Evolutionary conservation across 2,888 invertebrate genomes (phyloP), one percentile per base, ranked within the genome.

Genomic region (Mesochorus sp.): DNA sequence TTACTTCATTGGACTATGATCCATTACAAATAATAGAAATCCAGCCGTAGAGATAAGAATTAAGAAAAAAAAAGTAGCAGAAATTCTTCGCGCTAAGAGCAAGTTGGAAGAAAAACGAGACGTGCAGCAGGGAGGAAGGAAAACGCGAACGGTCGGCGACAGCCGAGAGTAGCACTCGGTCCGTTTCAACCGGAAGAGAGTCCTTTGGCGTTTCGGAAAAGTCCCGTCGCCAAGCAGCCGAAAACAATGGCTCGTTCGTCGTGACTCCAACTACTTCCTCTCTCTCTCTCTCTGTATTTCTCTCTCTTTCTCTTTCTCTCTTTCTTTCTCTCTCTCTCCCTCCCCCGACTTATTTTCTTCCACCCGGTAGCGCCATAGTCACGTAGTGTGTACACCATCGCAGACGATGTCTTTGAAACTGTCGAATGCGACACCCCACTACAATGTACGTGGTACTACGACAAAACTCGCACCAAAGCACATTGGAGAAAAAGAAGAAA

Each of bases 171-270:
- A 53, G 59, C 44, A 64, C 55, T 59, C 73, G 68, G 68, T 47
- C 57, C 64, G 49, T 73, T 70, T n/a, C n/a, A 51, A 66, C 67
- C 70, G 70, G 70, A 76, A 79, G 59, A 68, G 68, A 73, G 73
- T 80, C 71, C 74, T 75, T 61, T 62, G 66, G 62, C 68, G 68
- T 74, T 72, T 70, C 80, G 80, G 83, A 84, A 83, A 80, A 77
- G 77, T 74, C 81, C 81, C 80, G 82, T 84, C 82, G 81, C 76
- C 84, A 83, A 85, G 83, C 84, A 81, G 81, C 66, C 78, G 85
- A 86, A 88, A 86, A 88, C 86, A 87, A 87, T 85, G 81, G 81
- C 81, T 82, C 82, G 80, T 83, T 80, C 80, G 80, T 78, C 31
- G 68, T 26, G 51, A 70, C 64, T 74, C 64, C 49, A 37, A 74